phyloP scores from a whole-genome alignment of 2,797 vertebrate species.

The Melanotaenia maccullochi region DNA sequence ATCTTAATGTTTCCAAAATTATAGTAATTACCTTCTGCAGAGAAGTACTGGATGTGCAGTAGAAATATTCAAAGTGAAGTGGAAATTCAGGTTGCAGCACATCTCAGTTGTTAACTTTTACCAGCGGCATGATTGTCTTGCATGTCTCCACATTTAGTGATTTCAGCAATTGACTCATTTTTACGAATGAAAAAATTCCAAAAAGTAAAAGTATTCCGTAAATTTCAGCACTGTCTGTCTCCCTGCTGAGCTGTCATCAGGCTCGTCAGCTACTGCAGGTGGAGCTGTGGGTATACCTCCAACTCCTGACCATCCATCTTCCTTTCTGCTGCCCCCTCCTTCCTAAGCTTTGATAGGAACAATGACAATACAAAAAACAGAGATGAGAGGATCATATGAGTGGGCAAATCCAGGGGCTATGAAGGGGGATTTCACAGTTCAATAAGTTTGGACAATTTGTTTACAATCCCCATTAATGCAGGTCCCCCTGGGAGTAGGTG shows the following conservation, averaged over 20 bases:
- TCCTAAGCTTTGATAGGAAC: slow-evolving; percentile 40
- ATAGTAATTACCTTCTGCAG: not conserved
- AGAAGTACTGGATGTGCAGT: not conserved
- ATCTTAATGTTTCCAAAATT: not conserved
- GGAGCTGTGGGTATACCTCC: slow-evolving; percentile 33
- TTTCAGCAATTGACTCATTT: not conserved
- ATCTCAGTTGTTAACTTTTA: not conserved
- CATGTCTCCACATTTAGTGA: not conserved
- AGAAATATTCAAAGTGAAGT: not conserved
- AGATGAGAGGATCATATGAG: slow-evolving; percentile 65
- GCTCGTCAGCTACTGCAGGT: slow-evolving; percentile 57
- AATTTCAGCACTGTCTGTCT: slow-evolving; percentile 41
- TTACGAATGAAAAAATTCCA: not conserved
- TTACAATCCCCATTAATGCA: slow-evolving; percentile 73
- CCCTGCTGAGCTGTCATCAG: slow-evolving; percentile 48
- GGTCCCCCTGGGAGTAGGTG: slow-evolving; percentile 55
- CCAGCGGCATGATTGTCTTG: not conserved
- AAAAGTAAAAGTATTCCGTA: slow-evolving; percentile 48
- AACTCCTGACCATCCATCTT: slow-evolving; percentile 30
- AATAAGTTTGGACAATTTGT: slow-evolving; percentile 77
- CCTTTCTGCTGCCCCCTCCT: slow-evolving; percentile 16
- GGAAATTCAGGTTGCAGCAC: not conserved
- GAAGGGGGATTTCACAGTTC: slow-evolving; percentile 75
- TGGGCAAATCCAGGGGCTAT: slow-evolving; percentile 59
- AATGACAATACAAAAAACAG: slow-evolving; percentile 54